phyloP scores from a whole-genome alignment of 2,888 invertebrate genomes.

The Steromphala cineraria region DNA sequence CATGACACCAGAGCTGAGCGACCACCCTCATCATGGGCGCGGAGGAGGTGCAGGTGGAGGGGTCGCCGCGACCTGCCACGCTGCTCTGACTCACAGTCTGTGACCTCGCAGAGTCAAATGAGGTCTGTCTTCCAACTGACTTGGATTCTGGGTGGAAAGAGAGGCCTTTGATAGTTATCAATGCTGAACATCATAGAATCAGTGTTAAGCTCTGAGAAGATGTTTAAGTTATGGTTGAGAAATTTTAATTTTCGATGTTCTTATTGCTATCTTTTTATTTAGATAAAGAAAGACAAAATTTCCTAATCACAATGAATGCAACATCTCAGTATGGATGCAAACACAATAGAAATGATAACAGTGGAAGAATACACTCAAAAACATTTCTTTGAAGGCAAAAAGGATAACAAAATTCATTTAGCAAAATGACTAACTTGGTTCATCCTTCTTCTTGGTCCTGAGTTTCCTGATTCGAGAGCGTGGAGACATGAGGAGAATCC shows the following conservation, averaged over 20 bases:
- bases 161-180: too few relatives aligned
- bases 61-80: background rate
- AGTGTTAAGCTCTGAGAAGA: too few relatives aligned
- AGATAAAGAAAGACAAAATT: too few relatives aligned
- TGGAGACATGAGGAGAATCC: slow-evolving; percentile 72
- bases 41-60: slow-evolving; percentile 27
- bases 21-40: slow-evolving; percentile 72
- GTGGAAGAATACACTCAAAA: too few relatives aligned
- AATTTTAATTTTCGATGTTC: too few relatives aligned
- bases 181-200: too few relatives aligned
- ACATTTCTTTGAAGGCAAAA: too few relatives aligned
- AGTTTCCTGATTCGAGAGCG: slow-evolving; percentile 61
- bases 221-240: too few relatives aligned
- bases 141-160: background rate
- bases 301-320: too few relatives aligned
- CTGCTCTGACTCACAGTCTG: slow-evolving; percentile 22
- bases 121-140: background rate
- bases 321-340: too few relatives aligned
- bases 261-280: too few relatives aligned
- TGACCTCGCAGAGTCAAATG: slow-evolving; percentile 19
- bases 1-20: slow-evolving; percentile 73
- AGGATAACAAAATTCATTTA: background rate
- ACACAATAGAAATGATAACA: too few relatives aligned
- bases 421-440: slow-evolving; percentile 36
- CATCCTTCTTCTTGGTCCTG: slow-evolving; percentile 50